Evolutionary conservation across 2,113 vertebrate genomes (phyloP).

Genomic region (Pelvicachromis taeniatus): DNA sequence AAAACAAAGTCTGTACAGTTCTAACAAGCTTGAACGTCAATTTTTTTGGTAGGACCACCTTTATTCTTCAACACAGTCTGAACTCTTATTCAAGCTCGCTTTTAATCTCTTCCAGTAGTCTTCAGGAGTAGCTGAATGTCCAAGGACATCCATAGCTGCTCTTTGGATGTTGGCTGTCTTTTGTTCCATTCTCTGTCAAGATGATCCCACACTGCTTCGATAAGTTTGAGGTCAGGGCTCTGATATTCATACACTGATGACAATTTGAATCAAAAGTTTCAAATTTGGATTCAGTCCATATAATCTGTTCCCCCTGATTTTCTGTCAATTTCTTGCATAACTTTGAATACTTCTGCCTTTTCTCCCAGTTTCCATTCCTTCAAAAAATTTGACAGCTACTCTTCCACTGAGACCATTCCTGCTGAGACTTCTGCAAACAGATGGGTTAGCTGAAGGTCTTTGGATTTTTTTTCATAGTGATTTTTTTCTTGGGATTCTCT

Average conservation of each 20-base stretch:
- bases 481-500: not conserved
- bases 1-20: not conserved
- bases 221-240: not conserved
- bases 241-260: not conserved
- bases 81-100: not conserved
- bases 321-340: not conserved
- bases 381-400: not conserved
- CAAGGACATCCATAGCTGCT: not conserved
- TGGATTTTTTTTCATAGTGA: not conserved
- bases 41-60: not conserved
- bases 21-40: not conserved
- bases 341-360: not conserved
- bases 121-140: not conserved
- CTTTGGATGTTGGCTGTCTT: not conserved
- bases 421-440: not conserved
- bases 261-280: not conserved
- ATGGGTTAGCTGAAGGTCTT: not conserved
- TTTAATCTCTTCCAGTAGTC: not conserved
- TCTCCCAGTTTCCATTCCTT: not conserved
- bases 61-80: not conserved
- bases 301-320: not conserved
- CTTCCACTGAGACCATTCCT: not conserved
- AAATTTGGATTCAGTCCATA: not conserved
- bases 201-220: not conserved
- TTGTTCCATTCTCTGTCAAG: not conserved